These are phyloP conservation scores for Cardiocondyla obscurior DNA, from an alignment of 1,140 invertebrate genomes.

Conservation along the genomic window DNA sequence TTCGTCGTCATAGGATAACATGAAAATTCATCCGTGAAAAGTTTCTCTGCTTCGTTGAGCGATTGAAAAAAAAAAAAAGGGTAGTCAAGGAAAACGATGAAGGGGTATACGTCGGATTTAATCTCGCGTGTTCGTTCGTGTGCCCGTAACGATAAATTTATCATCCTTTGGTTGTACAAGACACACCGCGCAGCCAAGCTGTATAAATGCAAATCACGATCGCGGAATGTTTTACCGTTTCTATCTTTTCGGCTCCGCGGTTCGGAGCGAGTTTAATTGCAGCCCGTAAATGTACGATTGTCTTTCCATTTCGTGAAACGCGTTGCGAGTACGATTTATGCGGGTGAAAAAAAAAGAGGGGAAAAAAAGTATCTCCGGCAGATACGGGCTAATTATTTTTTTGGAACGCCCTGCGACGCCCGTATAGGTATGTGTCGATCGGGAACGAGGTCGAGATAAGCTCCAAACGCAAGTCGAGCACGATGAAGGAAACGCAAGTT, in stretches of 20 bases:
- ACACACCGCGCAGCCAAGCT: slow-evolving; percentile 33
- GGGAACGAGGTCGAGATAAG: slow-evolving; percentile 56
- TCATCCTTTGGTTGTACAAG: slow-evolving; percentile 33
- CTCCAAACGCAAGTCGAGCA: neutral
- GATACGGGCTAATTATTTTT: slow-evolving; percentile 54
- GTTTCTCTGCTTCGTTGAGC: slow-evolving; percentile 25
- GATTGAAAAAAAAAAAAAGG: neutral
- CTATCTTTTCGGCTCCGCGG: slow-evolving; percentile 28
- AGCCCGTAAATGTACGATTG: slow-evolving; percentile 43
- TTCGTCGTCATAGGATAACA: slow-evolving; percentile 15
- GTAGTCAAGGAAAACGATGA: neutral
- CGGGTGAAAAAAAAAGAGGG: neutral
- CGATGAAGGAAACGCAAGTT: neutral
- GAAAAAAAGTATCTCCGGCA: neutral
- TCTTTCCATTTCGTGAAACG: neutral
- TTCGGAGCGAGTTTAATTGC: slow-evolving; percentile 46
- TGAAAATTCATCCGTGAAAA: slow-evolving; percentile 46
- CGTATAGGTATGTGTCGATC: slow-evolving; percentile 43
- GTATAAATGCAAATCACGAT: slow-evolving; percentile 57
- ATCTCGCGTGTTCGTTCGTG: slow-evolving; percentile 43
- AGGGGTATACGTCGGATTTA: slow-evolving; percentile 41
- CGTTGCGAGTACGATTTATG: slow-evolving; percentile 24
- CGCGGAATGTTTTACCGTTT: slow-evolving; percentile 55
- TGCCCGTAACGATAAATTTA: slow-evolving; percentile 52
- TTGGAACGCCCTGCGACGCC: slow-evolving; percentile 38